These are phyloP conservation scores for Turdus rufiventris DNA, from an alignment of 2,113 vertebrate species.

Conservation along the genomic window DNA sequence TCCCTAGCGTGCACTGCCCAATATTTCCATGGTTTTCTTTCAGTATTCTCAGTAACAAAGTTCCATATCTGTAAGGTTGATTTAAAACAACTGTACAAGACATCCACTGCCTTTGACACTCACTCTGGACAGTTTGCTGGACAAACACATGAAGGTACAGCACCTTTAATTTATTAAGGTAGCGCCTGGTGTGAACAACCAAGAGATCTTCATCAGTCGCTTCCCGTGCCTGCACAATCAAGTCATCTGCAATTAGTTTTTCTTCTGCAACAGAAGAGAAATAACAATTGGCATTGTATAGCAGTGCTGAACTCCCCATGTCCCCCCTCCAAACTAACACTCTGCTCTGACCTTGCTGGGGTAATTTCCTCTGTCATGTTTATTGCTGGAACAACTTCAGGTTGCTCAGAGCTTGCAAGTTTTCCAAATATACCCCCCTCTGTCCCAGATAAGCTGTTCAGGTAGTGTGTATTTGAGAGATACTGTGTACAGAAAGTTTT, in stretches of 20 bases:
- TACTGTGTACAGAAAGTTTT: background rate
- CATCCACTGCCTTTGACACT: background rate
- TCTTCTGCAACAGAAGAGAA: slow-evolving; percentile 81
- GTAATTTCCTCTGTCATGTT: background rate
- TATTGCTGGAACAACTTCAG: background rate
- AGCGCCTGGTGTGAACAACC: slow-evolving; percentile 88
- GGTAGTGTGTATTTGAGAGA: background rate
- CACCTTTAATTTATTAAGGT: slow-evolving; percentile 93
- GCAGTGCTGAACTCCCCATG: background rate
- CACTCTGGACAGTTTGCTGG: background rate
- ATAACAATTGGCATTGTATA: slow-evolving; percentile 6
- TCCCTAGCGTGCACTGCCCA: background rate
- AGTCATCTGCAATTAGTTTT: slow-evolving; percentile 84
- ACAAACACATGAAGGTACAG: background rate
- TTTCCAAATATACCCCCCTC: background rate
- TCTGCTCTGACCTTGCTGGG: background rate
- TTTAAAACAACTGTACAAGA: background rate
- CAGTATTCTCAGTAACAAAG: background rate
- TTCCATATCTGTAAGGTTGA: background rate
- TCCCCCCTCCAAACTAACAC: background rate
- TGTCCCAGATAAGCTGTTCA: background rate
- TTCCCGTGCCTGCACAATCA: slow-evolving; percentile 85
- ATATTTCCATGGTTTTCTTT: background rate
- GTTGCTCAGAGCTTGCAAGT: background rate
- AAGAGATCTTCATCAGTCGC: slow-evolving; percentile 92